phyloP scores from a whole-genome alignment of 2,888 invertebrate genomes.

The Lasioglossum figueresi region DNA sequence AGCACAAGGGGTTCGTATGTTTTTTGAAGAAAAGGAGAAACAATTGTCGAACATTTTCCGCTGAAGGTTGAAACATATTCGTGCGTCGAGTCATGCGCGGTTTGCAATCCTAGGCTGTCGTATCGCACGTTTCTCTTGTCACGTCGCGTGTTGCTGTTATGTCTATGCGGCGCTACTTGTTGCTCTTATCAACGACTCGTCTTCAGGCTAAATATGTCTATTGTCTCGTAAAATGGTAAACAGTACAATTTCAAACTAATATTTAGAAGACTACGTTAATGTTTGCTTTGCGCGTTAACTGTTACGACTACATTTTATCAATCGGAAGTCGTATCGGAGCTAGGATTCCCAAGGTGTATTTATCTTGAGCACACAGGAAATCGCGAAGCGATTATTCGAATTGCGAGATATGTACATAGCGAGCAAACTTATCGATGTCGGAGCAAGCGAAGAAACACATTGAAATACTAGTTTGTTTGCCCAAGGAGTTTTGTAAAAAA shows the following conservation, averaged over 20 bases:
- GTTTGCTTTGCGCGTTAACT: not conserved
- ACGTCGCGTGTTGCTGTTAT: not conserved
- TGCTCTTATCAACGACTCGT: not conserved
- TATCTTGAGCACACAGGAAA: not conserved
- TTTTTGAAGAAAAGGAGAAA: not conserved
- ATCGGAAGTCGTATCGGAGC: not conserved
- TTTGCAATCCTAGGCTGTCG: slow-evolving; percentile 1
- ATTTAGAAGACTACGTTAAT: not conserved
- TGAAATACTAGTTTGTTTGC: too few relatives aligned
- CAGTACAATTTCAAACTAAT: not conserved
- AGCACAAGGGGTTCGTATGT: not conserved
- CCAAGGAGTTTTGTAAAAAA: too few relatives aligned
- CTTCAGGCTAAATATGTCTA: not conserved
- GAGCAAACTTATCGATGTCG: not conserved
- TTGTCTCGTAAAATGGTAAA: not conserved
- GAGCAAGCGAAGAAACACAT: not conserved
- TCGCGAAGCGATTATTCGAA: not conserved
- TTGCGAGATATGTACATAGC: not conserved
- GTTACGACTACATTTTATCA: not conserved
- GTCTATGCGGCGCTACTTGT: not conserved
- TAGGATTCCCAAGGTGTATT: not conserved
- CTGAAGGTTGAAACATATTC: not conserved
- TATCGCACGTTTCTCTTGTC: slow-evolving; percentile 3
- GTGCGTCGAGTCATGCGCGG: not conserved
- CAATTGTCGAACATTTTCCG: not conserved